Evolutionary conservation across 2,113 vertebrate genomes (phyloP).

Genomic region (Archocentrus centrarchus): DNA sequence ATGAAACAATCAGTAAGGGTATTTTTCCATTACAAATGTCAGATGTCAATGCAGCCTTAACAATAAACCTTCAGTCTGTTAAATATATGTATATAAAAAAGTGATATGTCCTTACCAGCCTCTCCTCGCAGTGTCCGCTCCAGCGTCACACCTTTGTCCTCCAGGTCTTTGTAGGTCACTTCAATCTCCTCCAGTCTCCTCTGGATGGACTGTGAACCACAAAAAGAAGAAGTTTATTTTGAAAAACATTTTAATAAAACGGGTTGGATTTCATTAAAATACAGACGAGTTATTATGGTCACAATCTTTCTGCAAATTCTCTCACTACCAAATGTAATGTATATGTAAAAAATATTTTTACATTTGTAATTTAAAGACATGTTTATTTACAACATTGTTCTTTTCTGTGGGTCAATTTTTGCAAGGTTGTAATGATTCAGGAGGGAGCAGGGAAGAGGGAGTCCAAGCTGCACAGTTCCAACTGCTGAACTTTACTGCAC

Average conservation of each 20-base stretch:
- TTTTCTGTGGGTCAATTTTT: too few relatives aligned
- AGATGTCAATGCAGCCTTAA: not conserved
- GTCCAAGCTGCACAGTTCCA: too few relatives aligned
- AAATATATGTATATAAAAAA: not conserved
- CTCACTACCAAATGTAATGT: not conserved
- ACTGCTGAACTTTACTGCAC: too few relatives aligned
- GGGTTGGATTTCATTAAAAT: not conserved
- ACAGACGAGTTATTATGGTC: not conserved
- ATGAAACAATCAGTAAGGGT: not conserved
- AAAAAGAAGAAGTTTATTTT: not conserved
- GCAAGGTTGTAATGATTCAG: too few relatives aligned
- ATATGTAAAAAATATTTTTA: too few relatives aligned
- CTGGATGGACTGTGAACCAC: conserved; percentile 87
- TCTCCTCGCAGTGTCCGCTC: conserved; percentile 85
- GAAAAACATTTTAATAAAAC: not conserved
- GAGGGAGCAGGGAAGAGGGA: too few relatives aligned
- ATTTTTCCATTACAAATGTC: not conserved
- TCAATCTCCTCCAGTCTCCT: conserved; percentile 93
- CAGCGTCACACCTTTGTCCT: conserved; percentile 85
- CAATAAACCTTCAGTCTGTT: accelerated
- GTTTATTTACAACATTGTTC: too few relatives aligned
- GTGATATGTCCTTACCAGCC: conserved; percentile 75
- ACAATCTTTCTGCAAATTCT: too few relatives aligned
- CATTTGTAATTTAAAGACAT: too few relatives aligned
- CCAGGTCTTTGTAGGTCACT: conserved; percentile 87